Evolutionary conservation across 2,797 vertebrate species (phyloP), one percentile per base, ranked within the genome.

Genomic region (Notolabrus celidotus): DNA sequence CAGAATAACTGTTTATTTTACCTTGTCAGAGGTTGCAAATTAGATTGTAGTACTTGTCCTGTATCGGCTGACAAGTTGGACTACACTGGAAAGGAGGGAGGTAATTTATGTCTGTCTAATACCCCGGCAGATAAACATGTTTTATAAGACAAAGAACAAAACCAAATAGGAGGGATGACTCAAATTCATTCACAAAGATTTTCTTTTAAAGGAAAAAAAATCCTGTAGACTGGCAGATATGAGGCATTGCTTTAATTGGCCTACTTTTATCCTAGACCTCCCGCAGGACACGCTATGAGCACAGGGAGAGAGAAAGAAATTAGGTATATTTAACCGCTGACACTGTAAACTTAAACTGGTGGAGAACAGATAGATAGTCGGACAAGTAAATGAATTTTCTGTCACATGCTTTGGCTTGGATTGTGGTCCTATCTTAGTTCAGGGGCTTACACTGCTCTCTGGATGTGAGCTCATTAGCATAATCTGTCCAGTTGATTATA

Each of bases 401-500:
- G 55, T 63, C 50, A 58, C 50, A 41, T 62, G 65, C 15, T 71
- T 58, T 65, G 61, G 64, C 54, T 50, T 43, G 42, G 52, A 64
- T 36, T 55, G 60, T 15, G 34, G 41, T 65, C 38, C 39, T 49
- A 17, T 76, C 58, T 19, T 55, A 56, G 65, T 16, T 63, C 56
- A n/a, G 60, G 67, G 60, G 61, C 61, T 59, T 77, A 43, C 67
- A 47, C 43, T 27, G 57, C 71, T 71, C 65, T 63, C 27, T 0
- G 22, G 63, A 68, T 56, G 74, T 34, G 73, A 71, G 57, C 1
- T 31, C 79, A 84, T 89, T 87, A 86, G 61, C 82, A 89, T 90
- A 89, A 90, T 89, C 86, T 86, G 77, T 85, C 77, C 74, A 49
- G 77, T 64, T 87, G 86, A 90, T 89, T 88, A 67, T 85, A 84